Conservation (phyloP, 2,113 vertebrate species). For the Phaethornis superciliosus region DNA sequence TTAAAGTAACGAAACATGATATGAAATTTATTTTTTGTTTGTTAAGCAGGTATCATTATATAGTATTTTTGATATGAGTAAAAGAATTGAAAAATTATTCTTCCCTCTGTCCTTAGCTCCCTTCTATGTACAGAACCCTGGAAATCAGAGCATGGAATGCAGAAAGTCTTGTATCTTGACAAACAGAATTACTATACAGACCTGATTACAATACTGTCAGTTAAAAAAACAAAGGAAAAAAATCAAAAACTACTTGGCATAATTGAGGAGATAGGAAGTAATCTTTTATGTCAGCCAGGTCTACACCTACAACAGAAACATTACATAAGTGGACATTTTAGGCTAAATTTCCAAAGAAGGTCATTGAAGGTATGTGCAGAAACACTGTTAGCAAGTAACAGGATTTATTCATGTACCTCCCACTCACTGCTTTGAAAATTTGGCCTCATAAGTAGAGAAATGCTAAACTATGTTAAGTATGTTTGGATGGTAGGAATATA, state of each 20-base stretch:
- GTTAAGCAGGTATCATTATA: neutral
- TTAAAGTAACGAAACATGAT: neutral
- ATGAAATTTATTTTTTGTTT: neutral
- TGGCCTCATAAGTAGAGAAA: slow-evolving; percentile 19
- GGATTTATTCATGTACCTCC: slow-evolving; percentile 43
- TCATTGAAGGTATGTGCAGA: neutral
- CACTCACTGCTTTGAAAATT: slow-evolving; percentile 50
- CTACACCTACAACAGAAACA: neutral
- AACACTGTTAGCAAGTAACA: slow-evolving; percentile 28
- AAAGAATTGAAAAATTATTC: neutral
- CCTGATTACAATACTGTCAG: neutral
- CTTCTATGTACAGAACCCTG: neutral
- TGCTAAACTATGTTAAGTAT: slow-evolving; percentile 31
- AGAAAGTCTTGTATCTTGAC: neutral
- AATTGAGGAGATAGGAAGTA: neutral
- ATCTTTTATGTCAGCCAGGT: slow-evolving; percentile 14
- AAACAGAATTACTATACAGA: neutral
- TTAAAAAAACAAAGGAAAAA: neutral
- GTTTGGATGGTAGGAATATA: slow-evolving; percentile 17
- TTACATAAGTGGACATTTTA: neutral
- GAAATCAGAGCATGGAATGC: neutral
- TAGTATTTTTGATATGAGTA: neutral
- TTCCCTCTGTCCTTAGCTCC: neutral
- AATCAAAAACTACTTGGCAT: neutral
- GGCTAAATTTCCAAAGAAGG: slow-evolving; percentile 10